phyloP scores from a whole-genome alignment of 2,888 invertebrate species.

The Adela reaumurella region DNA sequence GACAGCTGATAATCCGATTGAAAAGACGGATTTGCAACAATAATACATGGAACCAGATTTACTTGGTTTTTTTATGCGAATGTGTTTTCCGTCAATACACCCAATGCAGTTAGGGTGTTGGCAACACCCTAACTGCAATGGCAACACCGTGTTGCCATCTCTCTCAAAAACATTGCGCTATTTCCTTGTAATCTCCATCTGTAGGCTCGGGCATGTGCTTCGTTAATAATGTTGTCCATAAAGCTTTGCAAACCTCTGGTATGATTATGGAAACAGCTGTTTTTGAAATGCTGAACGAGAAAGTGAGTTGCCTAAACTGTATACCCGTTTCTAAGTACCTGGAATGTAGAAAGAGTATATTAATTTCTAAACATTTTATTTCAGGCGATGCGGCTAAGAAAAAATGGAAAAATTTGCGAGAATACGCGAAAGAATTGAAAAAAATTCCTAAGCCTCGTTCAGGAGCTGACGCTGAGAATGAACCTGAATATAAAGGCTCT shows the following conservation, averaged over 20 bases:
- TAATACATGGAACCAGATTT: slow-evolving; percentile 6
- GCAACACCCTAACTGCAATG: slow-evolving; percentile 9
- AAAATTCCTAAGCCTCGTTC: slow-evolving; percentile 14
- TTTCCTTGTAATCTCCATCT: slow-evolving; percentile 11
- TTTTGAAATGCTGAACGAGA: slow-evolving; percentile 14
- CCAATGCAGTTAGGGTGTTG: slow-evolving; percentile 3
- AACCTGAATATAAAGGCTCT: slow-evolving; percentile 13
- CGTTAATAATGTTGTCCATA: slow-evolving; percentile 12
- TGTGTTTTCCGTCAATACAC: slow-evolving; percentile 12
- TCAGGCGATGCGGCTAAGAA: slow-evolving; percentile 10
- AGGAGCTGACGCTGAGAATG: slow-evolving; percentile 12
- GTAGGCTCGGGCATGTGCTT: slow-evolving; percentile 6
- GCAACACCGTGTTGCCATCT: slow-evolving; percentile 8
- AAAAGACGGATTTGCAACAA: slow-evolving; percentile 10
- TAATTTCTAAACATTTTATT: slow-evolving; percentile 7
- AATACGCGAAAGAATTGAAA: slow-evolving; percentile 11
- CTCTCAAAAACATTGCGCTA: slow-evolving; percentile 5
- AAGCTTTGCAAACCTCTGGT: slow-evolving; percentile 1
- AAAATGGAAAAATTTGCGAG: slow-evolving; percentile 16
- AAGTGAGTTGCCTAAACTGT: slow-evolving; percentile 13
- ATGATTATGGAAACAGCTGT: slow-evolving; percentile 14
- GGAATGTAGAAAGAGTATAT: slow-evolving; percentile 7
- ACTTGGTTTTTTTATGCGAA: slow-evolving; percentile 10
- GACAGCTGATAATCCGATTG: slow-evolving; percentile 9
- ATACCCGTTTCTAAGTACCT: slow-evolving; percentile 13